Evolutionary conservation across 2,797 vertebrate genomes (phyloP), one percentile per base, ranked within the genome.

Genomic region (Diplodus sargus): DNA sequence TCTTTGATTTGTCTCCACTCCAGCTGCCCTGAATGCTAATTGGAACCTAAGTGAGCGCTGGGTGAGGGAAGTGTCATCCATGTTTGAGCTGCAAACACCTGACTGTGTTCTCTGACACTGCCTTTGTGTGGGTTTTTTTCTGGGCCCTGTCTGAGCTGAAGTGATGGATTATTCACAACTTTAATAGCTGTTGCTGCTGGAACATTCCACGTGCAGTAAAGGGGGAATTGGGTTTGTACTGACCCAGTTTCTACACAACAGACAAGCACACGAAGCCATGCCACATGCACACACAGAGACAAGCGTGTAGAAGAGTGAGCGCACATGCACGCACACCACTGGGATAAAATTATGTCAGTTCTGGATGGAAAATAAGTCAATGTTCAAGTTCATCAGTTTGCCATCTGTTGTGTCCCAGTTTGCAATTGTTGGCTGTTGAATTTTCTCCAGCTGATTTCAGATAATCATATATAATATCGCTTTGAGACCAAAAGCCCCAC

Each of bases 241-340:
- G 93, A 92, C 92, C 93, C 93, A 95, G 74, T 93, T 94, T 87
- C 69, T 30, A 54, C 58, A 79, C 78, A 74, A 86, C 75, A 85
- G 61, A 82, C 42, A 22, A 52, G 68, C 20, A 56, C 59, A 73
- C 1, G 3, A 70, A 84, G 62, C 78, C 65, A n/a, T 5, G 4
- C 23, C 23, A 25, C 61, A 30, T 20, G 28, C 65, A 65, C 74
- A 53, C 47, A 22, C 9, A 48, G 25, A 66, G 22, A 67, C 70
- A 64, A 66, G 74, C 64, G 62, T 10, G 65, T 43, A 66, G 71
- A 68, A 5, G 43, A 25, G 20, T 30, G 4, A 10, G 15, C 34
- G 23, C 22, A 56, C 34, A 45, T 52, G 48, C 68, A 64, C 54
- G 58, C 49, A 59, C 63, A 43, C 43, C 11, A 16, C 67, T 62